A percentile compares a stretch with the other conserved stretches of the same genome.
phyloP scores from a whole-genome alignment of 2,113 vertebrate species.

The Tachuris rubrigastra region DNA sequence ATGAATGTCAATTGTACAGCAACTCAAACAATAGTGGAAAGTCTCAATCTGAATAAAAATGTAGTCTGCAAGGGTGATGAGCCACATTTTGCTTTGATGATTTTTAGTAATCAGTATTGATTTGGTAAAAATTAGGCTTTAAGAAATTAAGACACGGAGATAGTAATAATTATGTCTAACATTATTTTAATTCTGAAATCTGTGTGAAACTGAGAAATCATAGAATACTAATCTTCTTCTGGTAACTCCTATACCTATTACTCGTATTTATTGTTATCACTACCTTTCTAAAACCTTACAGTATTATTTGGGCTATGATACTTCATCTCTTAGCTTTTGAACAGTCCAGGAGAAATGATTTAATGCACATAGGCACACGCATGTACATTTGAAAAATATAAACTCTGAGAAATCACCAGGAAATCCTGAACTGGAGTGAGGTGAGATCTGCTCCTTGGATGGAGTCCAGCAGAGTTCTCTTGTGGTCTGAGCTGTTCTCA shows the following conservation, averaged over 20 bases:
- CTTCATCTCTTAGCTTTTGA: background rate
- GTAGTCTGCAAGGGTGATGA: background rate
- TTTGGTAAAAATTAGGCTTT: background rate
- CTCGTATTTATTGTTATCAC: background rate
- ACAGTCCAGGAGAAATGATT: background rate
- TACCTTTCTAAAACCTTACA: background rate
- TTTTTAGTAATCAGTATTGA: background rate
- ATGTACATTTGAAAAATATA: rapidly evolving
- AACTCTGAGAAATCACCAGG: background rate
- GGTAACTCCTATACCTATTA: background rate
- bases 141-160: background rate
- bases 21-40: background rate
- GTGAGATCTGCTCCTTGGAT: background rate
- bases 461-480: background rate
- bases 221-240: background rate
- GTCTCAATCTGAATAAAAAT: slow-evolving; percentile 1
- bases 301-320: background rate
- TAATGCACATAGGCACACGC: background rate
- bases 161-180: background rate
- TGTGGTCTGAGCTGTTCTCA: background rate
- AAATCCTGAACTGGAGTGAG: background rate
- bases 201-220: background rate
- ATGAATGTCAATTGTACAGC: slow-evolving; percentile 39
- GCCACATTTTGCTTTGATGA: background rate
- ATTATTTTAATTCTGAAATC: background rate